A percentile compares a stretch with the other conserved stretches of the same genome.
These are phyloP conservation scores for Vanessa tameamea DNA, from an alignment of 1,140 invertebrate genomes.

Conservation along the genomic window DNA sequence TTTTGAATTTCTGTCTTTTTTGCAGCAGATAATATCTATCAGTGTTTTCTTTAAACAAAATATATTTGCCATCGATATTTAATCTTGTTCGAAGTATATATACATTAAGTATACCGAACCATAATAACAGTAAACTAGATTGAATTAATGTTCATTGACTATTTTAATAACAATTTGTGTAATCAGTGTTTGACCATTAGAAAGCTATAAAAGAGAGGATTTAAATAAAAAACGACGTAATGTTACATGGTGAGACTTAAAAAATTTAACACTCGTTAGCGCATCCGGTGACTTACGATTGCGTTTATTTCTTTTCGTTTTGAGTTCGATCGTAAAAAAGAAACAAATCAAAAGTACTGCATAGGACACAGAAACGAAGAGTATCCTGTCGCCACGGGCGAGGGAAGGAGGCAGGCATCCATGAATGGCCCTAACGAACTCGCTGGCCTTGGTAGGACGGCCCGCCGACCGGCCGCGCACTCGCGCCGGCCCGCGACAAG, in stretches of 20 bases:
- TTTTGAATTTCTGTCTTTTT: no score
- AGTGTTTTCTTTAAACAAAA: no score
- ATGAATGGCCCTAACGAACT: slow-evolving; percentile 79
- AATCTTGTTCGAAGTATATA: no score
- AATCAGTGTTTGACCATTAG: slow-evolving; percentile 13
- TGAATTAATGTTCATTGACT: no score
- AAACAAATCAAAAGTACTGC: slow-evolving; percentile 60
- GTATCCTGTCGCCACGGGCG: slow-evolving; percentile 65
- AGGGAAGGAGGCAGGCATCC: slow-evolving; percentile 62
- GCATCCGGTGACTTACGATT: slow-evolving; percentile 78
- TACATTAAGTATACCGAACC: no score
- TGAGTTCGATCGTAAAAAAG: slow-evolving; percentile 61
- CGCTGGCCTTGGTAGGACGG: slow-evolving; percentile 70
- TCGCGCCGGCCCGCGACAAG: slow-evolving; percentile 41
- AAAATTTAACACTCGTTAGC: slow-evolving; percentile 76
- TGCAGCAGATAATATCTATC: no score
- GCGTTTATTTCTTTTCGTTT: slow-evolving; percentile 60
- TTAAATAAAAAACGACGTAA: slow-evolving; percentile 67
- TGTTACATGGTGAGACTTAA: slow-evolving; percentile 57
- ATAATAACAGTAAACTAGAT: background rate
- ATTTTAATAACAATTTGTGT: no score
- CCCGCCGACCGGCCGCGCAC: slow-evolving; percentile 46
- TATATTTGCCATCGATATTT: no score
- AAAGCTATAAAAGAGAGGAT: slow-evolving; percentile 54
- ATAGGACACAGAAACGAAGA: slow-evolving; percentile 64